Percentiles rank a stretch among this genome's conserved stretches.
phyloP scores from a whole-genome alignment of 2,888 invertebrate genomes.

The Habroteleia sp. region DNA sequence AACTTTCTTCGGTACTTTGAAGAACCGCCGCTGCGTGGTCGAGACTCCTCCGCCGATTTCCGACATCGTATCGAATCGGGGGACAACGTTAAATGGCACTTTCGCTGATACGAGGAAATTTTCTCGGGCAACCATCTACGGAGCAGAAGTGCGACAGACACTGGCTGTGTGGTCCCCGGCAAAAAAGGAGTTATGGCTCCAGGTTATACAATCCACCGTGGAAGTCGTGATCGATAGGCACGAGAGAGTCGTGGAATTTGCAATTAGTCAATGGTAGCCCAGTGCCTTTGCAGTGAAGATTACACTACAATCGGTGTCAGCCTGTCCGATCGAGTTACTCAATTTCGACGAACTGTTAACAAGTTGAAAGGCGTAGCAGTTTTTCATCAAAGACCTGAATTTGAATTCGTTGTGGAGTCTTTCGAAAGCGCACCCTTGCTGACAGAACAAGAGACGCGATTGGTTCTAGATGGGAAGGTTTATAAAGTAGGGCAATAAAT shows the following conservation, averaged over 20 bases:
- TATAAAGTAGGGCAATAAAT: too few relatives aligned
- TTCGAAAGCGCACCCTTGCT: too few relatives aligned
- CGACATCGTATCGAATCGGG: slow-evolving; percentile 60
- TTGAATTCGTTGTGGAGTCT: too few relatives aligned
- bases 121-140: slow-evolving; percentile 70
- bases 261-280: slow-evolving; percentile 60
- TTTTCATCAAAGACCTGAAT: too few relatives aligned
- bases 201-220: slow-evolving; percentile 68
- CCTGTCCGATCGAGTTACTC: slow-evolving; percentile 35
- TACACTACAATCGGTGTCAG: slow-evolving; percentile 55
- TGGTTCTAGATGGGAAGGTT: too few relatives aligned
- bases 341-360: slow-evolving; percentile 30
- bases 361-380: slow-evolving; percentile 7
- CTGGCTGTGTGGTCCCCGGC: slow-evolving; percentile 68
- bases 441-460: too few relatives aligned
- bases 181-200: slow-evolving; percentile 69
- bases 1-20: slow-evolving; percentile 48
- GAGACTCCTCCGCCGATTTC: slow-evolving; percentile 57
- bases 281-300: slow-evolving; percentile 48
- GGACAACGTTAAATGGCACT: slow-evolving; percentile 67
- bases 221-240: slow-evolving; percentile 65
- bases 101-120: slow-evolving; percentile 75
- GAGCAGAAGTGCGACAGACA: slow-evolving; percentile 62
- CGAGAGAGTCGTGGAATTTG: slow-evolving; percentile 63
- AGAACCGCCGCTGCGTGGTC: slow-evolving; percentile 36